Percentiles rank a stretch among this genome's conserved stretches.
These are phyloP conservation scores for Halichoerus grypus DNA, from an alignment of 2,113 vertebrate species.

Conservation along the genomic window DNA sequence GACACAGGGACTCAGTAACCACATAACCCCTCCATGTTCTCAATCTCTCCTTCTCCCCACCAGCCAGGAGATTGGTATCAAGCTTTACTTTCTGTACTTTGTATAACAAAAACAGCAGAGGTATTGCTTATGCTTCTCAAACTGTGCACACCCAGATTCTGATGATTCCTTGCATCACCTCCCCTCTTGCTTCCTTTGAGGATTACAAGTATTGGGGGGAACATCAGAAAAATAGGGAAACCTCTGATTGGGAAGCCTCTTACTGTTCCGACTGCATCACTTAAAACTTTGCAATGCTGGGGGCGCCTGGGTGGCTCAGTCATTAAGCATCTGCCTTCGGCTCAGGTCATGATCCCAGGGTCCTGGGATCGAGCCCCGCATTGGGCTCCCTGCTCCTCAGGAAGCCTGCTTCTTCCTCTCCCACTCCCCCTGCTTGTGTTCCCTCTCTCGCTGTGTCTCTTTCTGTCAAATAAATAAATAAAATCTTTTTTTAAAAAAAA, in stretches of 20 bases:
- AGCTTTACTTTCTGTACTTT: neutral
- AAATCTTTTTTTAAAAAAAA: too few relatives aligned
- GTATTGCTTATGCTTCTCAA: neutral
- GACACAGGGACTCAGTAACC: rapidly evolving
- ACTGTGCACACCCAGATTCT: neutral
- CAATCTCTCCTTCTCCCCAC: too few relatives aligned
- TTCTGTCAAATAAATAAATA: too few relatives aligned
- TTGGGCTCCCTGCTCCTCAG: too few relatives aligned
- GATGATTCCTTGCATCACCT: neutral
- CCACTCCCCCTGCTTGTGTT: too few relatives aligned
- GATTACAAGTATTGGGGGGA: neutral
- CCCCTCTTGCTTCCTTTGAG: neutral
- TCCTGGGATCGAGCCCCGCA: too few relatives aligned
- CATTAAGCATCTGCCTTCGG: too few relatives aligned
- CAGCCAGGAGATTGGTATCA: neutral
- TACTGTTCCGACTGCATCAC: neutral
- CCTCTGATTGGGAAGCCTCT: neutral
- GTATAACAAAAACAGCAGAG: neutral
- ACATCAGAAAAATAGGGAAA: neutral
- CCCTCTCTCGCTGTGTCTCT: too few relatives aligned
- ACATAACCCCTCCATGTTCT: rapidly evolving
- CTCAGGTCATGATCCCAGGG: too few relatives aligned
- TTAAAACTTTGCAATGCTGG: neutral
- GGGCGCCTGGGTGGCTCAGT: too few relatives aligned
- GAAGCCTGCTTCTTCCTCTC: too few relatives aligned